phyloP scores from a whole-genome alignment of 2,888 invertebrate genomes.

The Brachyopa scutellaris region DNA sequence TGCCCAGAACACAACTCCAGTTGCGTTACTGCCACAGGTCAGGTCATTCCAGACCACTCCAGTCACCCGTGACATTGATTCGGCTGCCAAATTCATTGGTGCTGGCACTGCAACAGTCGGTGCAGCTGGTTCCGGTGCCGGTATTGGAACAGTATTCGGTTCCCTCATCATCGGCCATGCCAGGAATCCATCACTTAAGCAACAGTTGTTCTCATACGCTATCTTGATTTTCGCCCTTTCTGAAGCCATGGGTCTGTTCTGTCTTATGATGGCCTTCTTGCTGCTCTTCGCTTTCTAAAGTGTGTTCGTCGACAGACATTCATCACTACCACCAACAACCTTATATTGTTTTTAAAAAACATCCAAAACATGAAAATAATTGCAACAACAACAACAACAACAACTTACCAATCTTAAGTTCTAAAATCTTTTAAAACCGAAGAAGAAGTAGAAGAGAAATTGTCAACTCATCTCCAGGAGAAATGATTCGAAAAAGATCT shows the following conservation, averaged over 20 bases:
- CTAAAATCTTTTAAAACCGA: slow-evolving; percentile 52
- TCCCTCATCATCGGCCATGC: slow-evolving; percentile 98
- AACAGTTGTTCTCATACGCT: slow-evolving; percentile 98
- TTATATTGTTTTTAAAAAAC: slow-evolving; percentile 81
- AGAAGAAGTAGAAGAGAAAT: slow-evolving; percentile 38
- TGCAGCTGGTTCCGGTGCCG: slow-evolving; percentile 99
- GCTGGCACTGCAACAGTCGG: slow-evolving; percentile 99
- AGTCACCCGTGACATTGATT: slow-evolving; percentile 98
- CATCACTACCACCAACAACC: slow-evolving; percentile 63
- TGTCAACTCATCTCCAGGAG: no score
- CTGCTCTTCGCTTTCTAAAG: slow-evolving; percentile 96
- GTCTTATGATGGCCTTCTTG: slow-evolving; percentile 99
- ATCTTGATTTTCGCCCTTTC: slow-evolving; percentile 98
- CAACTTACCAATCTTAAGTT: slow-evolving; percentile 65
- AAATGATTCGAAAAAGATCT: slow-evolving; percentile 45
- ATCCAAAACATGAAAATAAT: slow-evolving; percentile 75
- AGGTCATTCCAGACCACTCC: slow-evolving; percentile 94
- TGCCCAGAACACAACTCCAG: slow-evolving; percentile 85
- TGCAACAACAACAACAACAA: slow-evolving; percentile 39
- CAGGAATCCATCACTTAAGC: slow-evolving; percentile 97
- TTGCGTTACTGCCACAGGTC: slow-evolving; percentile 86
- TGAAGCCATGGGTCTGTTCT: slow-evolving; percentile 99
- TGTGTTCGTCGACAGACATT: slow-evolving; percentile 73
- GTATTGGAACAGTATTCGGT: slow-evolving; percentile 98
- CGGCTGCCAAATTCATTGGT: slow-evolving; percentile 99